Base-by-base conservation (phyloP, 2,888 invertebrate species). In the Patella caerulea region DNA sequence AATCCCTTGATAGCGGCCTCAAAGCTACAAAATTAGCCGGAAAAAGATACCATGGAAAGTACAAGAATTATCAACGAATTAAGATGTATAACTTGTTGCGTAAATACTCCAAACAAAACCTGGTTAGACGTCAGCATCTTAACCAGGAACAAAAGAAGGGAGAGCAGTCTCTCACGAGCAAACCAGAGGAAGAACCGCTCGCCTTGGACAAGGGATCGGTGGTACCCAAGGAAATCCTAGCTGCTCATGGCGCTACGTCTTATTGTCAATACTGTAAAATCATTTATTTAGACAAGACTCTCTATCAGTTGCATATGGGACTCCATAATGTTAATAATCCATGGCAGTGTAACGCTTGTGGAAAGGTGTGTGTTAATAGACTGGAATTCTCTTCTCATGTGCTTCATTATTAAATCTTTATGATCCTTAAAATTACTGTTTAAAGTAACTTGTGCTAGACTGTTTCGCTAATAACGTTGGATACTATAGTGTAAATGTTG, bases 291-390 rank as follows among this genome's bases (percentile, higher is more conserved):
- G 98, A 99, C 92, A 96, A 97, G 90, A 98, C 98, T 0, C 94
- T 98, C 78, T 98, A 98, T 93, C 97, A 98, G 93, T 94, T 99
- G 84, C 98, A 99, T 93, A 98, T 98, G 93, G 98, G 98, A 85
- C 97, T 98, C 92, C 98, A 99, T 93, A 98, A 98, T 86, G 97
- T 97, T 91, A 96, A 96, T 85, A 98, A 98, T 93, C 98, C 98
- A 0, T 98, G 95, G 95, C 97, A 97, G 93, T 98, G 98, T 93
- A 98, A 98, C 93, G 96, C 98, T 86, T 99, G 98, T 92, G 98
- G 98, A 73, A 96, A 97, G 92, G 95, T 96, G 91, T 97, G 97
- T 92, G 95, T 95, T 92, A 97, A 98, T 91, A 96, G 98, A 77
- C 98, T 98, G 93, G 97, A 98, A 92, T 98, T 98, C 93, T 97